Evolutionary conservation across 2,113 vertebrate genomes (phyloP).

Genomic region (Pachypanchax playfairii): DNA sequence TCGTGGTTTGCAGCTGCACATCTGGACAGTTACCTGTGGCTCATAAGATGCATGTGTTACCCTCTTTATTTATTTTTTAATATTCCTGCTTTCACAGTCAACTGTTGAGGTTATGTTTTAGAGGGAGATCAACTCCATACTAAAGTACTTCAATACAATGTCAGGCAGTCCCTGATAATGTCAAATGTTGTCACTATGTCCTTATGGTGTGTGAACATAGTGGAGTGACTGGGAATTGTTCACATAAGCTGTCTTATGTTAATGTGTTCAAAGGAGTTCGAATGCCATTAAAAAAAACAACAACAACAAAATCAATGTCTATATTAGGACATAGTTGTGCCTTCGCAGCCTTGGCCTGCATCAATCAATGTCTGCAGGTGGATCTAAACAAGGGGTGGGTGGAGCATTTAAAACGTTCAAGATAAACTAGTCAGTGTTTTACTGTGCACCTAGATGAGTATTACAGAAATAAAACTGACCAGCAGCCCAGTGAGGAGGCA

Average conservation of each 20-base stretch:
- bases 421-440: conserved; percentile 41
- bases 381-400: conserved; percentile 14
- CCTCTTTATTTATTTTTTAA: too few species aligned
- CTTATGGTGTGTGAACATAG: too few species aligned
- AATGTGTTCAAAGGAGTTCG: conserved; percentile 20
- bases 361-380: conserved; percentile 27
- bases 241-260: background rate
- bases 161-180: too few species aligned
- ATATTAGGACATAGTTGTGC: background rate
- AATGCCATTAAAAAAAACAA: conserved; percentile 4
- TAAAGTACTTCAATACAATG: too few species aligned
- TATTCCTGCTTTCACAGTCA: background rate
- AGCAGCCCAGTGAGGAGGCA: conserved; percentile 46
- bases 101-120: too few species aligned
- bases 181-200: too few species aligned
- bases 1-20: conserved; percentile 60
- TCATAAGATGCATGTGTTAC: too few species aligned
- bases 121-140: too few species aligned
- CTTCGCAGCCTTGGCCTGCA: conserved; percentile 4
- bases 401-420: background rate
- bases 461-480: conserved; percentile 41
- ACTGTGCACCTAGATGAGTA: conserved; percentile 27
- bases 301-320: conserved; percentile 1
- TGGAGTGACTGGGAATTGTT: background rate
- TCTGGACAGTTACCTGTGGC: conserved; percentile 11